phyloP scores from a whole-genome alignment of 2,113 vertebrate genomes.

The Gila orcuttii region DNA sequence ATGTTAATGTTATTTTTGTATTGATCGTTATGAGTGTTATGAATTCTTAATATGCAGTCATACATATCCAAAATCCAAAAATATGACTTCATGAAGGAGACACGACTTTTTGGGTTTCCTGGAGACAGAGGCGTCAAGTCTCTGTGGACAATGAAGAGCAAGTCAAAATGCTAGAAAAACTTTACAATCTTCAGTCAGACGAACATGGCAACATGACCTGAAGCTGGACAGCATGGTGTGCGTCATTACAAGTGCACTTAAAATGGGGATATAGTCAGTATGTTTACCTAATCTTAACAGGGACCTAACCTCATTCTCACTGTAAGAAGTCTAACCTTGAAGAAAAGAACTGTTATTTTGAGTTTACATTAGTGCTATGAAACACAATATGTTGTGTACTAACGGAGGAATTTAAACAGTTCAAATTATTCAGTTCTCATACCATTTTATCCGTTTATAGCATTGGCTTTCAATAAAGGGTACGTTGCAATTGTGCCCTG shows the following conservation, averaged over 20 bases:
- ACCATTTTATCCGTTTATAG: background rate
- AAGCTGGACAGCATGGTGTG: background rate
- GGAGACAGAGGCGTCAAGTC: too few relatives aligned
- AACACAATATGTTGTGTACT: too few relatives aligned
- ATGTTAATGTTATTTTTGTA: background rate
- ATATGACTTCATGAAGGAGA: slow-evolving; percentile 11
- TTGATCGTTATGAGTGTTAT: background rate
- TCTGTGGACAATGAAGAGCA: background rate
- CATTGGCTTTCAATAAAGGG: background rate
- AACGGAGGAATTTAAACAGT: too few relatives aligned
- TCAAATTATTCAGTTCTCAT: too few relatives aligned
- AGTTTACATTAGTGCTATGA: too few relatives aligned
- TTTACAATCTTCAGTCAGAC: background rate
- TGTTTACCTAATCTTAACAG: background rate
- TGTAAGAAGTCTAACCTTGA: slow-evolving; percentile 1
- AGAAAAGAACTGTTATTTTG: too few relatives aligned
- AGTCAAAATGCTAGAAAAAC: background rate
- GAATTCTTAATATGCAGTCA: slow-evolving; percentile 5
- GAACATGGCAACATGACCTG: background rate
- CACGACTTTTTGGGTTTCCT: background rate
- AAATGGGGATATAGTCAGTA: background rate
- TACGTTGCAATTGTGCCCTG: too few relatives aligned
- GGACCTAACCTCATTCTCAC: background rate
- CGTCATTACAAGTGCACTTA: background rate
- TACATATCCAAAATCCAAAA: background rate